Evolutionary conservation across 1,140 invertebrate species (phyloP).

Genomic region (Chrysoperla carnea): DNA sequence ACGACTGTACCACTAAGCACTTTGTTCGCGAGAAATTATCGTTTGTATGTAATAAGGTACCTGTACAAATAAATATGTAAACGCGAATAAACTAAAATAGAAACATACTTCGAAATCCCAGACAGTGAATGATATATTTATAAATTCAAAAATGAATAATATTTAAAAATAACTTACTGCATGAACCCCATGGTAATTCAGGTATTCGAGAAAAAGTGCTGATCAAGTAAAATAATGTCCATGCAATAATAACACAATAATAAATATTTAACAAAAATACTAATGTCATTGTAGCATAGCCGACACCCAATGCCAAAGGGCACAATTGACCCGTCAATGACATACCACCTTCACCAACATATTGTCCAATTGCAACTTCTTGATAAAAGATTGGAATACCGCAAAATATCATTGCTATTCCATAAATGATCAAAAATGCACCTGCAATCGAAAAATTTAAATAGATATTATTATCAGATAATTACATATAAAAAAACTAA

Average conservation of each 20-base stretch:
- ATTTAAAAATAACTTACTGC: conserved; percentile 24
- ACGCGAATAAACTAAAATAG: no score
- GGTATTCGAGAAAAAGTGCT: conserved; percentile 28
- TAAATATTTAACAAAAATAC: conserved; percentile 47
- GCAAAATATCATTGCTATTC: conserved; percentile 50
- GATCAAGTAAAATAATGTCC: conserved; percentile 42
- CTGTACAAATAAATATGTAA: no score
- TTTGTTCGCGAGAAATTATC: no score
- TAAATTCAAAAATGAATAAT: neutral
- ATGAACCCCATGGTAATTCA: conserved; percentile 34
- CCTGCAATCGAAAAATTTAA: no score
- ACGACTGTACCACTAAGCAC: no score
- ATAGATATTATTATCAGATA: no score
- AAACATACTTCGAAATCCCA: no score
- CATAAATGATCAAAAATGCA: conserved; percentile 45
- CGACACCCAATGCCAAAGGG: conserved; percentile 45
- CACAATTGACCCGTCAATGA: conserved; percentile 37
- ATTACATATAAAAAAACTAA: no score
- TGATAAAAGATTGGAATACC: conserved; percentile 64
- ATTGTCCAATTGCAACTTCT: conserved; percentile 50
- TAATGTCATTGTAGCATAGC: conserved; percentile 48
- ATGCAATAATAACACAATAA: conserved; percentile 44
- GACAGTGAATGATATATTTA: neutral
- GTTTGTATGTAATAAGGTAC: no score
- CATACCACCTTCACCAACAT: conserved; percentile 40